Evolutionary conservation across 2,113 vertebrate species (phyloP), one percentile per base, ranked within the genome.

Genomic region (Malurus cyaneus): DNA sequence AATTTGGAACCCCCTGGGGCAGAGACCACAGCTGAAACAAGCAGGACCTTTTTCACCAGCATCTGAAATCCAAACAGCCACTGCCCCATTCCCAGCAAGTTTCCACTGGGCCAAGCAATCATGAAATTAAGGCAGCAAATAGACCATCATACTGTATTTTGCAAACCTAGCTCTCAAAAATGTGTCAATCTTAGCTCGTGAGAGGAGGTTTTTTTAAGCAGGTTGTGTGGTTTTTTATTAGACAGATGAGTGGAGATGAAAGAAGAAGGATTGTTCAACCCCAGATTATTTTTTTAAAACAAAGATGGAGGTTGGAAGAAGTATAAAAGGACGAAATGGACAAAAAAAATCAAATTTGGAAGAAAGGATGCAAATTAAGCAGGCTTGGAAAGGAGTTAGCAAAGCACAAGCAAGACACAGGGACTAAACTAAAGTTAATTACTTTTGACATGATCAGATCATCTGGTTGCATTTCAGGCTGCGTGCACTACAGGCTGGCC

Each of bases 401-500:
- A 92, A 87, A 89, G 83, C 1, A 0, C 53, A 42, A 84, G 90
- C 61, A 90, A 80, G 80, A 92, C 93, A 42, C 62, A 86, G 94
- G 54, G 84, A 73, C 90, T 41, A 44, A 91, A 93, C 93, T 92
- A 93, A 95, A 95, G 97, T 97, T 97, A 96, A 98, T 98, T 97
- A 96, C 86, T 97, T 96, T 72, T 97, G 97, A 96, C 97, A 94
- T 26, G 95, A 96, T 95, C 92, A 86, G 96, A 92, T 97, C 95
- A 79, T 97, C 89, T 96, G 94, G 86, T 91, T 66, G 82, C 86
- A 36, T 88, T 93, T 95, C 73, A 83, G 94, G 93, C 92, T 61
- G 79, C 14, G 11, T 67, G 80, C 70, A 5, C 92, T 87, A 61
- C 14, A 39, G 85, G 82, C 67, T 70, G 81, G 85, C 36, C 80